Percentiles rank a stretch among this genome's conserved stretches.
These are phyloP conservation scores for Cryptus armator DNA, from an alignment of 2,888 invertebrate genomes.

Conservation along the genomic window DNA sequence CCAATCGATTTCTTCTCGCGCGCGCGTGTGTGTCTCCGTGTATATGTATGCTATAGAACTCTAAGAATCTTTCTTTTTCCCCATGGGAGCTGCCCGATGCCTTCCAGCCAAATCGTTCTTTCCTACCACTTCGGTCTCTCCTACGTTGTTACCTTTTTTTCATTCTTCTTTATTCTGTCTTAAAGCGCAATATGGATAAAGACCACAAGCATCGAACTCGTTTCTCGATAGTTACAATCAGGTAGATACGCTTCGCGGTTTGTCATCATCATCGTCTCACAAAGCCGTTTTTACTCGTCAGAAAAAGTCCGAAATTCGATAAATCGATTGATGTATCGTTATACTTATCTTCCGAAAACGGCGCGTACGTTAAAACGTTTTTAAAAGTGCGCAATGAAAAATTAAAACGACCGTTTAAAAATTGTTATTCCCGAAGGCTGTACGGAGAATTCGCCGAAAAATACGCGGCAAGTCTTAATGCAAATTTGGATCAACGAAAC, in stretches of 20 bases:
- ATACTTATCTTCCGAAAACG: no score
- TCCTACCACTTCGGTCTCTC: neutral
- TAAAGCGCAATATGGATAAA: slow-evolving; percentile 8
- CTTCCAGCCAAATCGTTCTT: slow-evolving; percentile 1
- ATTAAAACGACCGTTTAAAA: no score
- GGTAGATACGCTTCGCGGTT: neutral
- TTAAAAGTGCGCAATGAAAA: no score
- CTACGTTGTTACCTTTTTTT: neutral
- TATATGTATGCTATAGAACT: slow-evolving; percentile 8
- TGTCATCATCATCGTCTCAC: slow-evolving; percentile 4
- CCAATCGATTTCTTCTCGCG: slow-evolving; percentile 43
- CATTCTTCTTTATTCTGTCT: neutral
- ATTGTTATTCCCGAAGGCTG: no score
- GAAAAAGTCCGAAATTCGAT: neutral
- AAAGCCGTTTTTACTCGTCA: no score
- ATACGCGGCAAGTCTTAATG: no score
- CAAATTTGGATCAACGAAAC: neutral
- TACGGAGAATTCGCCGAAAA: no score
- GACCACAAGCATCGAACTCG: slow-evolving; percentile 19
- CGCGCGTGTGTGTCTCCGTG: neutral
- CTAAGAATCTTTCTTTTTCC: slow-evolving; percentile 29
- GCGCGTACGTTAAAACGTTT: no score
- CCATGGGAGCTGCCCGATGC: slow-evolving; percentile 1
- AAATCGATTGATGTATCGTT: neutral
- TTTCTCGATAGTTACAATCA: slow-evolving; percentile 9